Conservation (phyloP, 2,888 invertebrate species). For the Eueremaeus valkanovi region DNA sequence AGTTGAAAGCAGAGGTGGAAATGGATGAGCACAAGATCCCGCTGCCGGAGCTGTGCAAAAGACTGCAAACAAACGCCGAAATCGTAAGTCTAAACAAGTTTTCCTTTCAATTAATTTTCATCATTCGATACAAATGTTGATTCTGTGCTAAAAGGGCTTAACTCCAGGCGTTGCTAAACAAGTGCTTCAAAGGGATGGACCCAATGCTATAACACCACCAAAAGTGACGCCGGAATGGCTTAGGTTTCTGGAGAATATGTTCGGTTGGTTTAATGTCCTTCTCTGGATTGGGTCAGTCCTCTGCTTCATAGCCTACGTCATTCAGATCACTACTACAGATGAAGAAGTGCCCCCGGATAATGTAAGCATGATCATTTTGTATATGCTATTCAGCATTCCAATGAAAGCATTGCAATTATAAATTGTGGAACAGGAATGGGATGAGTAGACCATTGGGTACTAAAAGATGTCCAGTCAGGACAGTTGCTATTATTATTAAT, state of each 20-base stretch:
- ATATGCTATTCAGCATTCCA: not conserved
- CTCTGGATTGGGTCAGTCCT: constrained; percentile 74
- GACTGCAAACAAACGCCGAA: constrained; percentile 85
- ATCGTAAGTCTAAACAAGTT: not conserved
- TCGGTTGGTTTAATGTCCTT: constrained; percentile 72
- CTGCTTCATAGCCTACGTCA: constrained; percentile 63
- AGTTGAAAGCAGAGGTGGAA: constrained; percentile 97
- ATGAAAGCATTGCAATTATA: too few relatives aligned
- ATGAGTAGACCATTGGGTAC: too few relatives aligned
- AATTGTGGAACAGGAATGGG: too few relatives aligned
- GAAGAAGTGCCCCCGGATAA: constrained; percentile 54
- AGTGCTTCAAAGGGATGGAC: constrained; percentile 90
- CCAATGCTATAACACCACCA: constrained; percentile 92
- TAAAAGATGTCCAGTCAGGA: too few relatives aligned
- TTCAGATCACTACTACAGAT: constrained; percentile 54
- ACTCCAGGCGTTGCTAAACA: constrained; percentile 95
- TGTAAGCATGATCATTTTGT: constrained; percentile 49
- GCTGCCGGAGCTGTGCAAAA: constrained; percentile 91
- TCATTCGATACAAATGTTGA: too few relatives aligned
- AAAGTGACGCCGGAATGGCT: constrained; percentile 67
- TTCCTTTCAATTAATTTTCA: too few relatives aligned
- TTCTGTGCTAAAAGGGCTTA: too few relatives aligned
- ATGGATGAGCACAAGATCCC: constrained; percentile 98
- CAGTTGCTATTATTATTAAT: too few relatives aligned
- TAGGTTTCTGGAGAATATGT: constrained; percentile 63